phyloP scores from a whole-genome alignment of 2,113 vertebrate species.

The Todiramphus chloris region DNA sequence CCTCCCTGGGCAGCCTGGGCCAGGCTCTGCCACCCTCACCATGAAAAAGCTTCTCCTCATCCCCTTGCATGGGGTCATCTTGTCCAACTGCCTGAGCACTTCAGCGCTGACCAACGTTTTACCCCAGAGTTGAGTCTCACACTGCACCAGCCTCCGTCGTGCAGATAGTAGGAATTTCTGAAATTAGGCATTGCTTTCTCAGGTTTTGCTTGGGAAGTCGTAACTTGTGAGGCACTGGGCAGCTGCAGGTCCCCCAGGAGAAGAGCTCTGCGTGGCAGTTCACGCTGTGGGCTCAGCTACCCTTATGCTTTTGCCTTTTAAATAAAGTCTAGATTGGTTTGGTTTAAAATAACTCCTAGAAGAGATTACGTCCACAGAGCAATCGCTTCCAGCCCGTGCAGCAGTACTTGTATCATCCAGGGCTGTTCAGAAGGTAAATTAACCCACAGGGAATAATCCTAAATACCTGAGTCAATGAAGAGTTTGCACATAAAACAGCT shows the following conservation, averaged over 20 bases:
- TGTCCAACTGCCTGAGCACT: not conserved
- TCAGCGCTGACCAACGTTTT: not conserved
- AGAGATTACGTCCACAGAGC: not conserved
- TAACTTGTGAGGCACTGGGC: not conserved
- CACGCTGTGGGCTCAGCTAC: not conserved
- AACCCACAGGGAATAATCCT: constrained; percentile 21
- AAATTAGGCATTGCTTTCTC: rapidly evolving
- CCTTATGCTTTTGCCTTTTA: not conserved
- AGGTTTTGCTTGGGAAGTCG: not conserved
- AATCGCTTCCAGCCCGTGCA: not conserved
- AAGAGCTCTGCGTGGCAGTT: rapidly evolving
- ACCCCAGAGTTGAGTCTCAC: not conserved
- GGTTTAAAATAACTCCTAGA: not conserved
- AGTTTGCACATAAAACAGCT: constrained; percentile 6
- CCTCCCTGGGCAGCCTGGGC: no score
- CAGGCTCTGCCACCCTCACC: no score
- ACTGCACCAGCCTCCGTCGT: rapidly evolving
- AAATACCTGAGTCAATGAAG: not conserved
- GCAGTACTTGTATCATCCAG: not conserved
- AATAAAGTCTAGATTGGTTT: not conserved
- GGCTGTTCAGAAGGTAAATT: constrained; percentile 20
- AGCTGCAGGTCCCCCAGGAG: not conserved
- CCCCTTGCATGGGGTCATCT: no score
- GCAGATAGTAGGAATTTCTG: not conserved
- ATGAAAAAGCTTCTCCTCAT: no score